Evolutionary conservation across 2,888 invertebrate species (phyloP).

Genomic region (Tachina grossa): DNA sequence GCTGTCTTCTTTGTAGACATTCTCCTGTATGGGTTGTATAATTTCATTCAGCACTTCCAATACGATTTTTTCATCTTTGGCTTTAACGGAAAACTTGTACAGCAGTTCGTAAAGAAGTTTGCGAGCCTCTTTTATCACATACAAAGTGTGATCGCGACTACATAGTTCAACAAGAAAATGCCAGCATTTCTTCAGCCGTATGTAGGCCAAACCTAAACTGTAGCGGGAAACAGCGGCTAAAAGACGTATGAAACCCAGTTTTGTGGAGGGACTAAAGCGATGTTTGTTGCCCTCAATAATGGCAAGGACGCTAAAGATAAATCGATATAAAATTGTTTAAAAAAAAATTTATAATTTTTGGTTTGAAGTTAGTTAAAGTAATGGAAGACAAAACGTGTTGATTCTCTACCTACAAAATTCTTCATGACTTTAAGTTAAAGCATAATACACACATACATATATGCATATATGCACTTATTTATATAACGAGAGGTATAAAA

Average conservation of each 20-base stretch:
- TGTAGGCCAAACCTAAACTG: constrained; percentile 86
- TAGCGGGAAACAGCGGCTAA: constrained; percentile 86
- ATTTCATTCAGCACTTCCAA: constrained; percentile 85
- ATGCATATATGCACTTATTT: no score
- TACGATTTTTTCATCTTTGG: constrained; percentile 84
- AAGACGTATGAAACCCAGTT: constrained; percentile 87
- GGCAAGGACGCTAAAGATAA: constrained; percentile 74
- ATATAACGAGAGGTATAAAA: no score
- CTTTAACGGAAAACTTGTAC: constrained; percentile 83
- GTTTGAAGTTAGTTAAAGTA: neutral
- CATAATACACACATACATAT: no score
- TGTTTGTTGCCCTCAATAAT: constrained; percentile 75
- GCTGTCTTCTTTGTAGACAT: constrained; percentile 82
- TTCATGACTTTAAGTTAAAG: no score
- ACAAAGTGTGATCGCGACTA: constrained; percentile 87
- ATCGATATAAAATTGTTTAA: neutral
- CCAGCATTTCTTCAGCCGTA: constrained; percentile 87
- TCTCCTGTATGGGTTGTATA: constrained; percentile 85
- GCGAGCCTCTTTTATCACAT: constrained; percentile 87
- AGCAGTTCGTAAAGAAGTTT: constrained; percentile 86
- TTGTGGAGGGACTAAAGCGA: constrained; percentile 85
- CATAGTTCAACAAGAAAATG: constrained; percentile 86
- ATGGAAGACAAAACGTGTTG: no score
- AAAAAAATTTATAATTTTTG: neutral
- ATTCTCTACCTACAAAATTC: no score